Percentiles rank a stretch among this genome's conserved stretches.
These are phyloP conservation scores for Porites cylindrica DNA, from an alignment of 92 coral and sea anemone species.

Conservation along the genomic window DNA sequence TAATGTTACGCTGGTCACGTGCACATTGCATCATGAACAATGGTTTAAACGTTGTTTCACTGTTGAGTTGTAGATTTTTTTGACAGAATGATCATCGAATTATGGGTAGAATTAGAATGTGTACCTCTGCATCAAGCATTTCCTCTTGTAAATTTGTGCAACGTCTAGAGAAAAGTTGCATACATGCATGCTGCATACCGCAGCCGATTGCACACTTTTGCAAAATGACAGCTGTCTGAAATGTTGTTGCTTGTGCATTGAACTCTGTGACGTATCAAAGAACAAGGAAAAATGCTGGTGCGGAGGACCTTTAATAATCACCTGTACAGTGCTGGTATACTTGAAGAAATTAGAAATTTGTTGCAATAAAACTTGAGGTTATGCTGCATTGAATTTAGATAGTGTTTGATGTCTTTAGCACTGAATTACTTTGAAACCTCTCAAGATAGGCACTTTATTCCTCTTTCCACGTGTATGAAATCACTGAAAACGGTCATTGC, in stretches of 20 bases:
- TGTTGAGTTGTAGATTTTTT: slow-evolving; percentile 16
- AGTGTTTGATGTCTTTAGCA: neutral
- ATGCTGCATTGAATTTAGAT: neutral
- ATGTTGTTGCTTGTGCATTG: neutral
- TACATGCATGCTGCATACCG: too few relatives aligned
- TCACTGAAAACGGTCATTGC: too few relatives aligned
- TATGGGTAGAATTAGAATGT: neutral
- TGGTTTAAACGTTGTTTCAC: neutral
- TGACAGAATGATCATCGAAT: neutral
- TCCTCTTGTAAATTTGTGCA: neutral
- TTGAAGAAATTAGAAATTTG: neutral
- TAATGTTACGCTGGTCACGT: neutral
- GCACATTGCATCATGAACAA: neutral
- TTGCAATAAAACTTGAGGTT: neutral
- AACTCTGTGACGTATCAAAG: too few relatives aligned
- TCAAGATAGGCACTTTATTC: neutral
- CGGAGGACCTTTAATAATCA: neutral
- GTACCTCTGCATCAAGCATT: neutral
- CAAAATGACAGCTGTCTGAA: neutral
- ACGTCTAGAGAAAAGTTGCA: too few relatives aligned
- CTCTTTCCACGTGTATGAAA: neutral
- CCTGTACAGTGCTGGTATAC: slow-evolving; percentile 1
- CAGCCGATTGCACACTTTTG: too few relatives aligned
- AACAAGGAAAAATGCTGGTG: neutral
- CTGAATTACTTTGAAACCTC: neutral